Conservation (phyloP, 2,113 vertebrate species). For the human region GRCh38 chr11:13178501-13179000, state of each 20-base stretch:
- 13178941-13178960: not conserved
- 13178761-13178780: not conserved
- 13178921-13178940: not conserved
- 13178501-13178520: not conserved
- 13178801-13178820: not conserved
- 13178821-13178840: not conserved
- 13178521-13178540: not conserved
- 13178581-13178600: not conserved
- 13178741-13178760: slow-evolving; percentile 10
- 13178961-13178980: not conserved
- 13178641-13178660: not conserved
- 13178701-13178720: not conserved
- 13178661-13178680: not conserved
- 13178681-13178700: not conserved
- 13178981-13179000: not conserved
- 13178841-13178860: not conserved
- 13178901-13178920: not conserved
- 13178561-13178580: not conserved
- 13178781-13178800: not conserved
- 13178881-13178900: not conserved
- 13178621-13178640: not conserved
- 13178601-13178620: not conserved
- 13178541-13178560: not conserved
- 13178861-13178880: not conserved
- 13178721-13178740: not conserved